phyloP scores from a whole-genome alignment of 1,140 invertebrate species.

The Trachymyrmex septentrionalis region DNA sequence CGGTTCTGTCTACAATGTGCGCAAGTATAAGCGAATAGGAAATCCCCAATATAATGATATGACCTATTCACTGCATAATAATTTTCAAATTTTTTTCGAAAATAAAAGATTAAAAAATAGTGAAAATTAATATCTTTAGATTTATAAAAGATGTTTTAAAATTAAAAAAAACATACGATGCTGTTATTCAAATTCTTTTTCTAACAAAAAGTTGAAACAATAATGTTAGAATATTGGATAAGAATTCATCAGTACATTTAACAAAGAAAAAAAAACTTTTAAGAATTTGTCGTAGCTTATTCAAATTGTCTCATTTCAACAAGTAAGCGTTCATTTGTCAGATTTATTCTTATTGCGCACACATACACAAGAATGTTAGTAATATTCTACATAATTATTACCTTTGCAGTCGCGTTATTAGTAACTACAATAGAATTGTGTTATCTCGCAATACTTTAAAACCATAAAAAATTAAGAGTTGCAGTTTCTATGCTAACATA shows the following conservation, averaged over 20 bases:
- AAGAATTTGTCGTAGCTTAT: background rate
- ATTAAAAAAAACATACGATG: too few relatives aligned
- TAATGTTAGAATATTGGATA: background rate
- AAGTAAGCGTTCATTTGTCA: background rate
- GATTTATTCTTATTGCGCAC: background rate
- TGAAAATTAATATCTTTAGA: background rate
- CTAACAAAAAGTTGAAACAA: constrained; percentile 4
- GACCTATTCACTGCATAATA: background rate
- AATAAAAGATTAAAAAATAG: background rate
- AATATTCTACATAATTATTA: background rate
- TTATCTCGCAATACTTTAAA: background rate
- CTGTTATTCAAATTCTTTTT: background rate
- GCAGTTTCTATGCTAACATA: background rate
- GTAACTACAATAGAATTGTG: background rate
- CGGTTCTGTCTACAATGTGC: background rate
- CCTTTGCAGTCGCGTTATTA: background rate
- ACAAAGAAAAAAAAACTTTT: background rate
- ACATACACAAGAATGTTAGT: background rate
- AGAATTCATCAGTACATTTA: background rate
- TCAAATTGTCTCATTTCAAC: background rate
- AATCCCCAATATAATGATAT: constrained; percentile 36
- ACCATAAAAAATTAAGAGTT: background rate
- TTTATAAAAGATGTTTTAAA: background rate
- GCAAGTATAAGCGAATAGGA: constrained; percentile 13
- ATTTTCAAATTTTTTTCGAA: constrained; percentile 1